These are phyloP conservation scores for Rhea pennata DNA, from an alignment of 2,113 vertebrate genomes.

Conservation along the genomic window DNA sequence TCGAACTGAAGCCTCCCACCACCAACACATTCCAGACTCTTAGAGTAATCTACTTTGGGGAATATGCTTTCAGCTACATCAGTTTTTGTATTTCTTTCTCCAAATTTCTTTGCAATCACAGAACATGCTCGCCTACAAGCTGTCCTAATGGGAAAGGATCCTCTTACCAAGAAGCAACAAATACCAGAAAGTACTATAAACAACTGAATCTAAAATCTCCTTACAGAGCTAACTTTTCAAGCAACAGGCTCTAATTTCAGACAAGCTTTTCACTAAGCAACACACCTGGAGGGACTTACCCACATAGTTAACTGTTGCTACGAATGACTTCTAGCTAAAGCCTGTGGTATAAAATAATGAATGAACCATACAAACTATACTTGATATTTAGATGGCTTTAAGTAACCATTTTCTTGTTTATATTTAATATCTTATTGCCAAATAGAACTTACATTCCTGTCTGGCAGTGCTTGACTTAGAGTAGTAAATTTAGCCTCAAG, in stretches of 20 bases:
- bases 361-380: not conserved
- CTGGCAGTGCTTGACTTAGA: no score
- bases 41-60: conserved; percentile 58
- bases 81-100: conserved; percentile 34
- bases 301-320: accelerated
- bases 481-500: not conserved
- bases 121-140: not conserved
- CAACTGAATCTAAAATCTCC: not conserved
- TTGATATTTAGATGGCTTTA: not conserved
- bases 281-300: not conserved
- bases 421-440: not conserved
- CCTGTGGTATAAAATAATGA: not conserved
- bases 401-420: not conserved
- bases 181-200: not conserved
- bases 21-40: conserved; percentile 58
- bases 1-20: conserved; percentile 60
- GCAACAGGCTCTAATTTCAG: not conserved
- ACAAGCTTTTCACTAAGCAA: not conserved
- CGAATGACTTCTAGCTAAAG: not conserved
- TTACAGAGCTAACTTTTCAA: not conserved
- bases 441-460: not conserved
- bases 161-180: not conserved
- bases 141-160: not conserved
- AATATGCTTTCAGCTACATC: conserved; percentile 44
- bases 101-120: not conserved